phyloP scores from a whole-genome alignment of 1,140 invertebrate genomes.

The Zaprionus tsacasi region DNA sequence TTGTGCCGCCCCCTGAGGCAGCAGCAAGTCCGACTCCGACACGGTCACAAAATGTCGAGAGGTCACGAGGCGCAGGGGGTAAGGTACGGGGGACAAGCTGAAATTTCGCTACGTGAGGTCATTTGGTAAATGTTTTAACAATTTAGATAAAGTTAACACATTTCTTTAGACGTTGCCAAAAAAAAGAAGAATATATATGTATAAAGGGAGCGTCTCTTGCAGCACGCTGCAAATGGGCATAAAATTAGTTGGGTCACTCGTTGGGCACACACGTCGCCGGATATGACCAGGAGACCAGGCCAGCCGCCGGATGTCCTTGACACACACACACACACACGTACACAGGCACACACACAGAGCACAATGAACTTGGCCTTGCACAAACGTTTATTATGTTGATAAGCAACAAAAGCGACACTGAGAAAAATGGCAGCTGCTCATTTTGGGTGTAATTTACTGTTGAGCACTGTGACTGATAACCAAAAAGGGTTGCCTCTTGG shows the following conservation, averaged over 20 bases:
- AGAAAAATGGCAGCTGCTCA: slow-evolving; percentile 54
- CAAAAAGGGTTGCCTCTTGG: slow-evolving; percentile 21
- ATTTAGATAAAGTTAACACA: slow-evolving; percentile 84
- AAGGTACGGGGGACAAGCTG: slow-evolving; percentile 18
- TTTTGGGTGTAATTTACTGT: slow-evolving; percentile 63
- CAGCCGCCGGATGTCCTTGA: slow-evolving; percentile 65
- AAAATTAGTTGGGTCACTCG: slow-evolving; percentile 78
- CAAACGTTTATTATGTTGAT: slow-evolving; percentile 68
- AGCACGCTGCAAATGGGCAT: slow-evolving; percentile 70
- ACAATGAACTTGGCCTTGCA: slow-evolving; percentile 72
- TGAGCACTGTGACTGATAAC: slow-evolving; percentile 63
- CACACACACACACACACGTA: slow-evolving; percentile 32
- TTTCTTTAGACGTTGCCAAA: slow-evolving; percentile 59
- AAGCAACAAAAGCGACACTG: slow-evolving; percentile 53
- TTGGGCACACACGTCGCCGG: slow-evolving; percentile 49
- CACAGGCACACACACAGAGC: neutral
- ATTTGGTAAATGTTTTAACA: slow-evolving; percentile 83
- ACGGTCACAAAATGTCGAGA: slow-evolving; percentile 12
- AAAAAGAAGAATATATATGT: slow-evolving; percentile 9
- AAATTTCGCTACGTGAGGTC: slow-evolving; percentile 75
- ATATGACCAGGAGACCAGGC: slow-evolving; percentile 60
- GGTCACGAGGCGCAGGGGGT: slow-evolving; percentile 16
- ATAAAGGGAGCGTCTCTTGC: slow-evolving; percentile 49
- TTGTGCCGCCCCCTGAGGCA: neutral
- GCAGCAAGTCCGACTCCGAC: neutral